Evolutionary conservation across 2,113 vertebrate species (phyloP), one percentile per base, ranked within the genome.

Genomic region (Ivindomyrus marchei): DNA sequence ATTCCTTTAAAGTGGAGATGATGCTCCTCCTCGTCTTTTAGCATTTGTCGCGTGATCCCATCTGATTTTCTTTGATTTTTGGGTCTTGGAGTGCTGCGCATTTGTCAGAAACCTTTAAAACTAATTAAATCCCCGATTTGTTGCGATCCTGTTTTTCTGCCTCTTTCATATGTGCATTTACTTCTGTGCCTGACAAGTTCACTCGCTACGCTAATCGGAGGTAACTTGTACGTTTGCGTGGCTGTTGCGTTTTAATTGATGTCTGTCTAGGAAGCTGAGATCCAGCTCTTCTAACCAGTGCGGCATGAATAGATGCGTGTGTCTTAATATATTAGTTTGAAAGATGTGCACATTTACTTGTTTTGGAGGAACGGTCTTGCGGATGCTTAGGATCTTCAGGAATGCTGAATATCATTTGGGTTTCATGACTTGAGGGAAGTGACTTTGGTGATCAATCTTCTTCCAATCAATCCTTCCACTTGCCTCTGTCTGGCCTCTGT

Each of bases 31-130:
- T 94, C 88, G 92, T 93, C 94, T 90, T 9, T n/a, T 19, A 87
- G 92, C 91, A 93, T 95, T 94, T 94, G 92, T 90, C 93, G 85
- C 89, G 90, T 94, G 94, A 94, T 94, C 92, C 90, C 21, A 47
- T 85, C 39, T 91, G 6, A 0, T 91, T 95, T 90, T 86, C 93
- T 87, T 89, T 92, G 91, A 90, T 92, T 49, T 24, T 85, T 88
- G 85, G 39, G 83, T 92, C 93, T 94, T 94, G 47, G 88, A 85
- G 27, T 88, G 89, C 58, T 36, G 24, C 39, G 27, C 9, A 53
- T 53, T 88, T 70, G 77, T 74, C 77, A 13, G 84, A 87, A 88
- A 62, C 24, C 50, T 17, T 70, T 42, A 46, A 89, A 85, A 85
- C 53, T 50, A 39, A 49, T 56, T 56, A 53, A 88, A 88, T 90